phyloP scores from a whole-genome alignment of 2,113 vertebrate genomes.

The Upupa epops region DNA sequence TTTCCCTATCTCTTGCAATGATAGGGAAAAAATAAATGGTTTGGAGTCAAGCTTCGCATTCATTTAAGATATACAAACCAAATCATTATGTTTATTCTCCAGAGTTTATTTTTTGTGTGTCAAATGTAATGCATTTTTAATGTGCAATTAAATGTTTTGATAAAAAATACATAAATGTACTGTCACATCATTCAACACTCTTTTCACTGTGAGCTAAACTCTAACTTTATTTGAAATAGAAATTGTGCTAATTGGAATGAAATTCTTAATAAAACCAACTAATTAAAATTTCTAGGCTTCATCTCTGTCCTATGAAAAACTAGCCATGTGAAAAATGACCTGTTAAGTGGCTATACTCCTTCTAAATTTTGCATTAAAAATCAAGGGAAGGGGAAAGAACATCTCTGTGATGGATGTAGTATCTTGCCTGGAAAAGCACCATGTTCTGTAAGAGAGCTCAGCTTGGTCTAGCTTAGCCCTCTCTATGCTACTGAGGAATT shows the following conservation, averaged over 20 bases:
- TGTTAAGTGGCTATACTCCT: not conserved
- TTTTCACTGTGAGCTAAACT: constrained; percentile 14
- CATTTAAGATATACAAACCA: not conserved
- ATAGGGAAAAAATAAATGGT: not conserved
- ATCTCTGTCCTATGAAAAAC: not conserved
- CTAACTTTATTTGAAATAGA: constrained; percentile 13
- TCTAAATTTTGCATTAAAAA: constrained; percentile 16
- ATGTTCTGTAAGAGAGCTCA: not conserved
- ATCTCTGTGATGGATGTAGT: not conserved
- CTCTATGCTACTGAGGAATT: not conserved
- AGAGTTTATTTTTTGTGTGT: constrained; percentile 48
- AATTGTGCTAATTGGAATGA: not conserved
- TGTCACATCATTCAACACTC: constrained; percentile 29
- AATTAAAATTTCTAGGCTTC: constrained; percentile 21
- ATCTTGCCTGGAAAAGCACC: not conserved
- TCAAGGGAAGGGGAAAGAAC: not conserved
- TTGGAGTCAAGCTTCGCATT: not conserved
- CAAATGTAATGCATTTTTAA: constrained; percentile 65
- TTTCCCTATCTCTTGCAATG: not conserved
- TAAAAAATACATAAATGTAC: constrained; percentile 54
- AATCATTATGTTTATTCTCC: constrained; percentile 24
- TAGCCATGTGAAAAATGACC: not conserved
- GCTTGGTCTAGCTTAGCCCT: not conserved
- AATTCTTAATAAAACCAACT: constrained; percentile 8
- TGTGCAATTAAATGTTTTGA: constrained; percentile 52